phyloP scores from a whole-genome alignment of 2,113 vertebrate genomes.

The Paradoxurus hermaphroditus region DNA sequence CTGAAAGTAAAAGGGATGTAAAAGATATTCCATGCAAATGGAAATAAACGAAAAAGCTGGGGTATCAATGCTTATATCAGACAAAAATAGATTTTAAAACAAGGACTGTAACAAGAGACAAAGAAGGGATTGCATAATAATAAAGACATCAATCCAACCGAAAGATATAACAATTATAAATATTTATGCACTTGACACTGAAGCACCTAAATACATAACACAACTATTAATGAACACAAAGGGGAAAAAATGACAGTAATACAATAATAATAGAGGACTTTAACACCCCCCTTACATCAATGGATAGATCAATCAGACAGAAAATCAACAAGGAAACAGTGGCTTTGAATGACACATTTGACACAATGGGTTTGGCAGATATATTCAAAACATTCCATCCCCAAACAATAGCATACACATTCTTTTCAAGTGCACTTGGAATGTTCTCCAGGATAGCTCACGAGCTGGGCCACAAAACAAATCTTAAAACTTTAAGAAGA shows the following conservation, averaged over 20 bases:
- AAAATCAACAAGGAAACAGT: not conserved
- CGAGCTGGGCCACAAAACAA: not conserved
- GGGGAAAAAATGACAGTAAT: not conserved
- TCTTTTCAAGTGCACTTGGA: not conserved
- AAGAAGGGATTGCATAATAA: not conserved
- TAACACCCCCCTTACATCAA: not conserved
- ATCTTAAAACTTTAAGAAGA: not conserved
- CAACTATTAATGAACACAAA: not conserved
- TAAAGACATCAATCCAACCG: not conserved
- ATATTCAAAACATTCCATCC: not conserved
- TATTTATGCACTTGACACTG: not conserved
- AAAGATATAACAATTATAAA: not conserved
- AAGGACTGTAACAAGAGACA: not conserved
- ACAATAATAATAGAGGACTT: not conserved
- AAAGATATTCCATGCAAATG: not conserved
- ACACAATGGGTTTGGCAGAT: not conserved
- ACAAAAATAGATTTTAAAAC: not conserved
- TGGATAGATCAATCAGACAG: not conserved
- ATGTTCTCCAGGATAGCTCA: not conserved
- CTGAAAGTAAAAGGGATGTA: not conserved
- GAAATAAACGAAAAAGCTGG: not conserved
- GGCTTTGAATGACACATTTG: not conserved
- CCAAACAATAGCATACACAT: not conserved
- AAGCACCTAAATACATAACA: not conserved
- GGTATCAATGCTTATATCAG: not conserved